Evolutionary conservation across 2,797 vertebrate species (phyloP), one percentile per base, ranked within the genome.

Genomic region (Gymnothorax javanicus): DNA sequence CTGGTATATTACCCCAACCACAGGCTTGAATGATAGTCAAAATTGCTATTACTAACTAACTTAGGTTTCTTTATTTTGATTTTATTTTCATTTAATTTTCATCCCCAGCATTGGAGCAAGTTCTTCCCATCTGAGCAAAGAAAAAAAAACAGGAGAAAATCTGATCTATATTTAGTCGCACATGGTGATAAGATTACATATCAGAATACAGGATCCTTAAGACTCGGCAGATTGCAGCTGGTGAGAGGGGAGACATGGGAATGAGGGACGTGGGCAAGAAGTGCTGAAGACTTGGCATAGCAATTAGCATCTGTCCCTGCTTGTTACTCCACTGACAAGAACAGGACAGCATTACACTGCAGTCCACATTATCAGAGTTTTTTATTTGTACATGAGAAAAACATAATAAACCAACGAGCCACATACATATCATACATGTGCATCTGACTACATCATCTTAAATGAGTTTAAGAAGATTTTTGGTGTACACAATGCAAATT

Each of bases 201-300:
- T 97, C 96, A 95, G 93, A 95, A 93, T 96, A 95, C 95, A 20
- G n/a, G 87, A 93, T 91, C 87, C 52, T 89, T 88, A 91, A 94
- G 95, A 92, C 95, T 96, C 95, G 94, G 95, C 95, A 95, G 94
- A 95, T 94, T 79, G 92, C 95, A 96, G 94, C 94, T 95, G 95
- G 95, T 95, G 89, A 87, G 60, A 86, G 91, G 60, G 5, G 71
- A 69, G 82, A 20, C 67, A n/a, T 82, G 75, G 71, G 50, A 83
- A 77, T 33, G 69, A 67, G 12, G 67, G 91, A 92, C 93, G 94
- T 91, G 91, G 94, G 95, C 94, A 92, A 93, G 90, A 94, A 92
- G 91, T 94, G 95, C 95, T 95, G 94, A 95, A 93, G 89, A 90
- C 94, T 94, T 94, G 94, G 75, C 43, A 54, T 52, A 73, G 23